A percentile compares a stretch with the other conserved stretches of the same genome.
Conservation (phyloP, 2,888 invertebrate species). For the Chrysolina haemoptera region DNA sequence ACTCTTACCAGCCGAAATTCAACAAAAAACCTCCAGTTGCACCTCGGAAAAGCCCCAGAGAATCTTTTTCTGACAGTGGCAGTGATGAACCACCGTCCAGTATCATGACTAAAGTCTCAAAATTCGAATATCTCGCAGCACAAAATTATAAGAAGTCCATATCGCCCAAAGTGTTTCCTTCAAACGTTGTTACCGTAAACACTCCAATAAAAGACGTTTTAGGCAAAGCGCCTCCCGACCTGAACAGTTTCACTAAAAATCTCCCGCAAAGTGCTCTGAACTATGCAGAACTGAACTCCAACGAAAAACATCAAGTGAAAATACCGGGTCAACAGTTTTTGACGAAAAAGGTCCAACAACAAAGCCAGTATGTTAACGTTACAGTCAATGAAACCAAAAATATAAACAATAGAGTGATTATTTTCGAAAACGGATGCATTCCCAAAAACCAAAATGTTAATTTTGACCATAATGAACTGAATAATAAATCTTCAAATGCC, state of each 20-base stretch:
- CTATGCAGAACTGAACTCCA: constrained; percentile 67
- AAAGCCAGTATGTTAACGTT: constrained; percentile 67
- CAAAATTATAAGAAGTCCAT: constrained; percentile 74
- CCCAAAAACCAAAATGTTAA: constrained; percentile 65
- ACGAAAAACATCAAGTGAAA: constrained; percentile 65
- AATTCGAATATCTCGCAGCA: constrained; percentile 84
- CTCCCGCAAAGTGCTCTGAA: constrained; percentile 71
- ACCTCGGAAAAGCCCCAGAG: constrained; percentile 73
- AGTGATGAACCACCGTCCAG: constrained; percentile 73
- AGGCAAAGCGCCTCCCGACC: constrained; percentile 74
- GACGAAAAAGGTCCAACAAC: constrained; percentile 61
- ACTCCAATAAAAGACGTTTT: constrained; percentile 85
- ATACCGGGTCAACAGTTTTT: constrained; percentile 63
- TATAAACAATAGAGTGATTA: constrained; percentile 67
- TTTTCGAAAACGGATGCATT: constrained; percentile 66
- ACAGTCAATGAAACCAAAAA: constrained; percentile 67
- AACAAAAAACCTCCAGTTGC: constrained; percentile 78
- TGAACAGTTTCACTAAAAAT: constrained; percentile 76
- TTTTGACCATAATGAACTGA: constrained; percentile 65
- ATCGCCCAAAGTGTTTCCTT: constrained; percentile 86
- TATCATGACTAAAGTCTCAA: constrained; percentile 84
- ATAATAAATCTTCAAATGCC: constrained; percentile 61
- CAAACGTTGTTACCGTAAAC: constrained; percentile 84
- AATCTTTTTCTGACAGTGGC: constrained; percentile 70
- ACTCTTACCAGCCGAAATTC: constrained; percentile 64